Evolutionary conservation across 2,888 invertebrate genomes (phyloP).

Genomic region (Metallyticus violacea): DNA sequence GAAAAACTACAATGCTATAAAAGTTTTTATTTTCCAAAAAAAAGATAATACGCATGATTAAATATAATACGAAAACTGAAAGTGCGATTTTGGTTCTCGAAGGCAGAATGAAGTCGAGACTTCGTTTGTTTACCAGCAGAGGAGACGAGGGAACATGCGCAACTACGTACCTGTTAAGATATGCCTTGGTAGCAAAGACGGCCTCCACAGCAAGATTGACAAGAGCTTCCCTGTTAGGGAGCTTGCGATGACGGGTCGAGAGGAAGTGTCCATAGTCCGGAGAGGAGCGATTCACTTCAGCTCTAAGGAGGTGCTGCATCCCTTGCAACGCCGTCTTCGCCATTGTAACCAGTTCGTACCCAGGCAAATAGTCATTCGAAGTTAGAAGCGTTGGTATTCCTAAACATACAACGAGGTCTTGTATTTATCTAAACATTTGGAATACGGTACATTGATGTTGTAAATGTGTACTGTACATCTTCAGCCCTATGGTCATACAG

Average conservation of each 20-base stretch:
- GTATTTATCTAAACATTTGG: no score
- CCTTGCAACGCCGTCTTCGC: not conserved
- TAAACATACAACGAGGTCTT: not conserved
- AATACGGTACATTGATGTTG: no score
- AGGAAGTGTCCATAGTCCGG: not conserved
- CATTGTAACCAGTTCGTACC: not conserved
- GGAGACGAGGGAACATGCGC: no score
- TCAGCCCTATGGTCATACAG: no score
- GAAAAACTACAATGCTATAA: no score
- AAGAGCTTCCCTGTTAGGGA: not conserved
- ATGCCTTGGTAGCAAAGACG: not conserved
- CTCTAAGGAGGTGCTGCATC: not conserved
- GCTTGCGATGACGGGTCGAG: not conserved
- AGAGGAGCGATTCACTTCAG: not conserved
- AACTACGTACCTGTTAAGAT: not conserved
- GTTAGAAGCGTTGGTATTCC: not conserved
- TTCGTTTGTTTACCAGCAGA: no score
- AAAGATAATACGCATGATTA: no score
- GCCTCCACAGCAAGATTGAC: not conserved
- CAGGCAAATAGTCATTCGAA: not conserved
- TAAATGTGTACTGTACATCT: no score
- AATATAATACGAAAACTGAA: no score
- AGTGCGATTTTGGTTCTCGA: no score
- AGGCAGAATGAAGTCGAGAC: not conserved
- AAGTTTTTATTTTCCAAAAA: no score